Percentiles rank a stretch among this genome's conserved stretches.
These are phyloP conservation scores for Montipora capricornis DNA, from an alignment of 64 coral and sea anemone genomes.

Conservation along the genomic window DNA sequence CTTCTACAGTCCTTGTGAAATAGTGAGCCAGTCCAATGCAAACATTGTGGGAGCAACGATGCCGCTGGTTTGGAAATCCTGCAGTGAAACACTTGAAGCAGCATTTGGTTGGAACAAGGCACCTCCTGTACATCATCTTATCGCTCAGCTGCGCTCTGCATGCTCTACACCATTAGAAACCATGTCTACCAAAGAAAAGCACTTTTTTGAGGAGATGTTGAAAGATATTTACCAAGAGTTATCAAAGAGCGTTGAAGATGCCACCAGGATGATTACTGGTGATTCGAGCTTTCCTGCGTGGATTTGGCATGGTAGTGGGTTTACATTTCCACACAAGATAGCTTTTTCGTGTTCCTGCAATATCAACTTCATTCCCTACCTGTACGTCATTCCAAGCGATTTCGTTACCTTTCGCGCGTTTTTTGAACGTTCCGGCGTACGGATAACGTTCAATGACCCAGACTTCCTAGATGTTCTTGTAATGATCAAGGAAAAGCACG, in stretches of 20 bases:
- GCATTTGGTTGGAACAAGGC: constrained; percentile 69
- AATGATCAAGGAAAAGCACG: constrained; percentile 68
- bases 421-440: constrained; percentile 66
- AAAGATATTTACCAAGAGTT: constrained; percentile 65
- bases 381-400: constrained; percentile 57
- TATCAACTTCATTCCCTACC: constrained; percentile 69
- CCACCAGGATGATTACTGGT: neutral
- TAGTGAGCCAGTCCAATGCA: constrained; percentile 20
- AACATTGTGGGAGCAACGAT: constrained; percentile 58
- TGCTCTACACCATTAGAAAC: neutral
- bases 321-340: constrained; percentile 50
- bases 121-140: constrained; percentile 41
- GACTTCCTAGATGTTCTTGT: constrained; percentile 60
- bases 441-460: constrained; percentile 10
- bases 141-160: constrained; percentile 64
- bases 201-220: constrained; percentile 65
- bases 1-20: constrained; percentile 39
- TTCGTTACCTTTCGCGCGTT: constrained; percentile 26
- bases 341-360: constrained; percentile 35
- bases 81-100: constrained; percentile 1
- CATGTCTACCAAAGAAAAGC: neutral
- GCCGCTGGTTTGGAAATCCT: constrained; percentile 40
- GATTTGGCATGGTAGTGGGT: constrained; percentile 87
- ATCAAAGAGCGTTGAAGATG: neutral
- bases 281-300: constrained; percentile 51